phyloP scores from a whole-genome alignment of 2,888 invertebrate genomes.

The Perithous albicinctus region DNA sequence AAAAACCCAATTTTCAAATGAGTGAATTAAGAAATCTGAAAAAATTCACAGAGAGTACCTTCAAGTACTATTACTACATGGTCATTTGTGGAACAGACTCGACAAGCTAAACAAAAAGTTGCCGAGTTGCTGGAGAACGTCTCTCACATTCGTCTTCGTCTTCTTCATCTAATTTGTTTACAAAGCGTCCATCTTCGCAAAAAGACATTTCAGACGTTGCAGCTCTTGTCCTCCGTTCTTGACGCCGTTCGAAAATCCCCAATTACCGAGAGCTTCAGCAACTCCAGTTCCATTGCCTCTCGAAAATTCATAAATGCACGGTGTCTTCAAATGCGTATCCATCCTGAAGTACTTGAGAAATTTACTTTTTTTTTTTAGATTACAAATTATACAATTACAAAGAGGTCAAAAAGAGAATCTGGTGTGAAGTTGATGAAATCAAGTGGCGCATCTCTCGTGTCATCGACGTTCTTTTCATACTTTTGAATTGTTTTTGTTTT shows the following conservation, averaged over 20 bases:
- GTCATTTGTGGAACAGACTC: too few species aligned
- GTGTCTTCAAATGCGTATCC: slow-evolving; percentile 66
- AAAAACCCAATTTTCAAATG: too few species aligned
- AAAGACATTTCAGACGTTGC: slow-evolving; percentile 76
- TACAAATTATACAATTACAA: too few species aligned
- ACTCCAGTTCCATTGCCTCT: slow-evolving; percentile 76
- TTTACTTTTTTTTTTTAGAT: not conserved
- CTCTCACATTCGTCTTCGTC: too few species aligned
- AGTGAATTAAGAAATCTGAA: too few species aligned
- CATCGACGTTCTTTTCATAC: not conserved
- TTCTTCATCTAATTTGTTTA: too few species aligned
- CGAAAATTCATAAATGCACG: slow-evolving; percentile 75
- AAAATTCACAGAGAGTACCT: too few species aligned
- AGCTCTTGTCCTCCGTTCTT: slow-evolving; percentile 78
- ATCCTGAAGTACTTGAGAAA: slow-evolving; percentile 26
- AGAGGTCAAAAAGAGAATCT: not conserved
- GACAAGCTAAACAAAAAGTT: too few species aligned
- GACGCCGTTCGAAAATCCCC: slow-evolving; percentile 79
- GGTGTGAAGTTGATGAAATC: not conserved
- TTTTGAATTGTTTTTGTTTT: not conserved
- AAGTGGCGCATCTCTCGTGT: too few species aligned
- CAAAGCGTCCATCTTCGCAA: slow-evolving; percentile 78
- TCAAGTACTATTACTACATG: too few species aligned
- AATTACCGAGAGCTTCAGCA: slow-evolving; percentile 80
- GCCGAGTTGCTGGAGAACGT: too few species aligned